Percentiles rank a stretch among this genome's conserved stretches.
phyloP scores from a whole-genome alignment of 2,797 vertebrate species.

The Tinamus major region DNA sequence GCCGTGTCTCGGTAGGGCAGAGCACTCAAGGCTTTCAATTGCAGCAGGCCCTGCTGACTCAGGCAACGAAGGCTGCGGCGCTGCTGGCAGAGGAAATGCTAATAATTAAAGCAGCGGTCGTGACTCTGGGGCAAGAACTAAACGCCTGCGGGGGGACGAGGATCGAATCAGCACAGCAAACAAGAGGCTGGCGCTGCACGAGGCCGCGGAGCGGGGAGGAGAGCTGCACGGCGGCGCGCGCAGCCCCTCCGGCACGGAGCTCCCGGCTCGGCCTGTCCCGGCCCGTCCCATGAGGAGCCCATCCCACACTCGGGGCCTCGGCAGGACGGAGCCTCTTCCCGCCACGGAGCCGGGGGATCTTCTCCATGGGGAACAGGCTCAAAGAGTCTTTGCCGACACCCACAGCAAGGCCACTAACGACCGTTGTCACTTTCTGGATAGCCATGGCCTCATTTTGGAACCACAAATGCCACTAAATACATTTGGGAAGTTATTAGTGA shows the following conservation, averaged over 20 bases:
- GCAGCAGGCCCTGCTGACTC: slow-evolving; percentile 34
- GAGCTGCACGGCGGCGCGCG: too few species aligned
- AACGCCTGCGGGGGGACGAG: slow-evolving; percentile 30
- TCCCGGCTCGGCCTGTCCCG: too few species aligned
- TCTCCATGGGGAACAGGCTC: rapidly evolving
- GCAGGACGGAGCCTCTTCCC: rapidly evolving
- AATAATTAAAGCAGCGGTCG: slow-evolving; percentile 38
- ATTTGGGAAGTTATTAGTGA: background rate
- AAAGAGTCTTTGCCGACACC: rapidly evolving
- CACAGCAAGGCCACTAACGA: background rate
- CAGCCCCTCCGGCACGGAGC: too few species aligned
- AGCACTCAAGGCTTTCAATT: slow-evolving; percentile 38
- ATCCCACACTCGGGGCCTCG: background rate
- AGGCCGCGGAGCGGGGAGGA: background rate
- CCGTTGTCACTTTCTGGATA: background rate
- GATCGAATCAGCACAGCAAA: slow-evolving; percentile 19
- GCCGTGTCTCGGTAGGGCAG: background rate
- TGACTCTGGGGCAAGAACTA: slow-evolving; percentile 45
- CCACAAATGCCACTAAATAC: background rate
- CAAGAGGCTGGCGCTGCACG: background rate
- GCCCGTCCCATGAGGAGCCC: too few species aligned
- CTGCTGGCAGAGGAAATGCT: slow-evolving; percentile 51
- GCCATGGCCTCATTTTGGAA: background rate
- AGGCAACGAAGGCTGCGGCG: slow-evolving; percentile 4
- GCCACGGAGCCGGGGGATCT: rapidly evolving